Conservation (phyloP, 2,113 vertebrate species). For the Scortum barcoo region DNA sequence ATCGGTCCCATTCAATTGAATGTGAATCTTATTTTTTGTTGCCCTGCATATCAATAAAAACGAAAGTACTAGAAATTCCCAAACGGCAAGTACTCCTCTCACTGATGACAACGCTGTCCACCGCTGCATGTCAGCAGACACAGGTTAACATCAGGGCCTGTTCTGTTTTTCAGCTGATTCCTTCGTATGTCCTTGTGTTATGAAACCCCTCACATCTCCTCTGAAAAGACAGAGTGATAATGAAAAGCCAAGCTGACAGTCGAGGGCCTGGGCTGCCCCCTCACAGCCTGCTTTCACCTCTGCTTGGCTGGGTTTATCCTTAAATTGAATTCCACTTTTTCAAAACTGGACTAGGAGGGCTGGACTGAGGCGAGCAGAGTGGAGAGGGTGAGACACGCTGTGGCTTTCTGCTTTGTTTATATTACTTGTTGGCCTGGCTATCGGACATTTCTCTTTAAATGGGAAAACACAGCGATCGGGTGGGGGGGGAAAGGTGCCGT, state of each 20-base stretch:
- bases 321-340: slow-evolving; percentile 49
- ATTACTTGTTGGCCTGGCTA: slow-evolving; percentile 4
- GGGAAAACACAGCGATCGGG: not conserved
- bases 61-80: not conserved
- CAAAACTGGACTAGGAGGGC: slow-evolving; percentile 31
- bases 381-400: slow-evolving; percentile 24
- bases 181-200: slow-evolving; percentile 45
- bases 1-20: not conserved
- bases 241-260: slow-evolving; percentile 68
- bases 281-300: slow-evolving; percentile 44
- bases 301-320: slow-evolving; percentile 33
- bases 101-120: not conserved
- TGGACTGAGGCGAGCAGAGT: slow-evolving; percentile 5
- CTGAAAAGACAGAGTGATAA: slow-evolving; percentile 60
- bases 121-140: not conserved
- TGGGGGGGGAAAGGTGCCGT: not conserved
- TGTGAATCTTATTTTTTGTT: not conserved
- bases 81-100: not conserved
- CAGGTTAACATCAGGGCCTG: slow-evolving; percentile 16
- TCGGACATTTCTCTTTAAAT: not conserved
- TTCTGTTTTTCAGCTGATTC: slow-evolving; percentile 41
- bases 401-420: slow-evolving; percentile 13
- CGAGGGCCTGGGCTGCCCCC: slow-evolving; percentile 47
- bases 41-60: not conserved
- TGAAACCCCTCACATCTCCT: slow-evolving; percentile 58